Percentiles rank a stretch among this genome's conserved stretches.
These are phyloP conservation scores for Acrobasis suavella DNA, from an alignment of 2,888 invertebrate species.

Conservation along the genomic window DNA sequence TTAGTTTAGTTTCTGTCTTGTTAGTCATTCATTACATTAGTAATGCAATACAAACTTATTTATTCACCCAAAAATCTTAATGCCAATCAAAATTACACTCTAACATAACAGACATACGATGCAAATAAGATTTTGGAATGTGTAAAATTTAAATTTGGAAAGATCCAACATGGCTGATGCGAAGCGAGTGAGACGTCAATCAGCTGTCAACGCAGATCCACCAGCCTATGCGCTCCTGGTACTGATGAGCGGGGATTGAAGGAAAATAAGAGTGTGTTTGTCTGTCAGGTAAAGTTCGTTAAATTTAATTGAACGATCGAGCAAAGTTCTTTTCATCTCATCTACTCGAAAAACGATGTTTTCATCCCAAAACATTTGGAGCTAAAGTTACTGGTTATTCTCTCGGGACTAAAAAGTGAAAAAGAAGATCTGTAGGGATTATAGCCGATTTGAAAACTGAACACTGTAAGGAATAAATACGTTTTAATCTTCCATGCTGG, in stretches of 20 bases:
- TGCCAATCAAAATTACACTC: slow-evolving; percentile 35
- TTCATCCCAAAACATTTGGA: too few species aligned
- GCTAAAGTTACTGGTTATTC: too few species aligned
- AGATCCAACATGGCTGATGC: slow-evolving; percentile 70
- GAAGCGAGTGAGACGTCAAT: slow-evolving; percentile 79
- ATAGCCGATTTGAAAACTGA: too few species aligned
- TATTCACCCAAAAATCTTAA: slow-evolving; percentile 15
- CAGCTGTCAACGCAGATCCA: slow-evolving; percentile 77
- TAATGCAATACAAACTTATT: slow-evolving; percentile 55
- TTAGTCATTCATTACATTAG: slow-evolving; percentile 81
- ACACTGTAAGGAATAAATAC: too few species aligned
- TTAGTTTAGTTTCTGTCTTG: slow-evolving; percentile 78
- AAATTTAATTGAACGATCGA: slow-evolving; percentile 30
- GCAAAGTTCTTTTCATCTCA: slow-evolving; percentile 21
- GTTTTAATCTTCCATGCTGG: too few species aligned
- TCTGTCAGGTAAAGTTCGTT: slow-evolving; percentile 43
- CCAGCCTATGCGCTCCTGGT: slow-evolving; percentile 73
- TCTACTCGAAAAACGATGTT: too few species aligned
- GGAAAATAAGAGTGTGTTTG: slow-evolving; percentile 51
- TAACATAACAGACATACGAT: slow-evolving; percentile 30
- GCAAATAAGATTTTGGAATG: slow-evolving; percentile 25
- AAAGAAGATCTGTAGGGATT: too few species aligned
- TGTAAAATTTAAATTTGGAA: slow-evolving; percentile 37
- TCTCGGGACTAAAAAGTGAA: too few species aligned
- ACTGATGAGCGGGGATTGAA: slow-evolving; percentile 63